These are phyloP conservation scores for Leucopsar rothschildi DNA, from an alignment of 2,113 vertebrate genomes.

Conservation along the genomic window DNA sequence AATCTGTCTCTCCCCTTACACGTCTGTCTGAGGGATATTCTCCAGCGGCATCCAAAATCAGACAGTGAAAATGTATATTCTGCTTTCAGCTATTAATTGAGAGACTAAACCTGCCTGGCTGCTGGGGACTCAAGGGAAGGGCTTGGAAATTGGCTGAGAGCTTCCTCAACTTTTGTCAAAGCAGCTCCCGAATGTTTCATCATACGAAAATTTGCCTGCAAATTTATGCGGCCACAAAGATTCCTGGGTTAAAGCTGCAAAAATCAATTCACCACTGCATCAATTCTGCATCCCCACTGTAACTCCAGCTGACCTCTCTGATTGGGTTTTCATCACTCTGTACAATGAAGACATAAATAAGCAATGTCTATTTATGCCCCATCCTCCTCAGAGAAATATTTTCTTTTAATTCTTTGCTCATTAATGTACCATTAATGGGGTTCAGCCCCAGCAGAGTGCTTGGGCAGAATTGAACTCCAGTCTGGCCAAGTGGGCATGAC, in stretches of 20 bases:
- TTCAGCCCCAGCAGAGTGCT: not conserved
- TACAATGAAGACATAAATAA: not conserved
- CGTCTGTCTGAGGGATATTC: not conserved
- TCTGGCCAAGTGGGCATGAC: not conserved
- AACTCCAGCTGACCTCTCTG: not conserved
- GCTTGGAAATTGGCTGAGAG: conserved; percentile 23
- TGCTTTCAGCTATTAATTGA: conserved; percentile 52
- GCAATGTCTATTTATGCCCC: not conserved
- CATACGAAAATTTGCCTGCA: not conserved
- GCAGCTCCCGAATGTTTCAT: conserved; percentile 27
- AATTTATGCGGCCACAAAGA: not conserved
- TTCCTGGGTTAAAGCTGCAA: not conserved
- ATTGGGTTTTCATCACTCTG: not conserved
- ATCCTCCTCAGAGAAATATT: not conserved
- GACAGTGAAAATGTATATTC: not conserved
- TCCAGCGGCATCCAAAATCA: not conserved
- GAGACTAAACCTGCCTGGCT: conserved; percentile 36
- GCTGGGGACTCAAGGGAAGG: conserved; percentile 8
- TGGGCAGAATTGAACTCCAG: not conserved
- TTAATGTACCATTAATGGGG: not conserved
- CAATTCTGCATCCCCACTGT: not conserved
- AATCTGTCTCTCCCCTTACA: not conserved
- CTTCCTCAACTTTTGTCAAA: not conserved
- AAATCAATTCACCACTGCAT: not conserved
- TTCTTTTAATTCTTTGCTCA: not conserved